phyloP scores from a whole-genome alignment of 2,797 vertebrate species.

The Phrynocephalus vlangalii region DNA sequence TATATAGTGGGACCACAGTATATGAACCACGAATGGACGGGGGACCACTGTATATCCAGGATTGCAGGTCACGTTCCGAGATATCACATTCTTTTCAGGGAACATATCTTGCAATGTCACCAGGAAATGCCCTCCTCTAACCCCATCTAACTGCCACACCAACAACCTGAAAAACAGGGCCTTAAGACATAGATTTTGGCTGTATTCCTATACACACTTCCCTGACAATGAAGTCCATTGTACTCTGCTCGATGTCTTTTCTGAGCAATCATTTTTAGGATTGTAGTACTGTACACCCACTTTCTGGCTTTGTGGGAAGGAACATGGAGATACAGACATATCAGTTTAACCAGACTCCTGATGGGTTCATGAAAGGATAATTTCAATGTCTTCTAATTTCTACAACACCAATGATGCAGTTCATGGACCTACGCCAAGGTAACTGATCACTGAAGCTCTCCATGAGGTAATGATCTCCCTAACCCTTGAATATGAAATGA shows the following conservation, averaged over 20 bases:
- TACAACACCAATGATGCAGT: background rate
- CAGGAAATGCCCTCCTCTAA: background rate
- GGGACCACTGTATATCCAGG: too few species aligned
- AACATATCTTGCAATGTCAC: background rate
- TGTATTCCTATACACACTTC: background rate
- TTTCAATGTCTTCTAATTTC: background rate
- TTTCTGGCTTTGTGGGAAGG: background rate
- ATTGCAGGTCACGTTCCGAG: background rate
- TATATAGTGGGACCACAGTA: too few species aligned
- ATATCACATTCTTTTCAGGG: background rate
- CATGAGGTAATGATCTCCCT: constrained; percentile 12
- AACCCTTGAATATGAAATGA: constrained; percentile 39
- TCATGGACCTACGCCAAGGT: background rate
- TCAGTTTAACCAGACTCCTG: background rate
- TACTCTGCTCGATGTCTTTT: background rate
- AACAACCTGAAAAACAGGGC: background rate
- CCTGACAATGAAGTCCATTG: too few species aligned
- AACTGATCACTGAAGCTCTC: constrained; percentile 22
- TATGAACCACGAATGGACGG: too few species aligned
- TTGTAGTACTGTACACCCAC: background rate
- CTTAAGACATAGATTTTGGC: background rate
- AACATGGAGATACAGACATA: background rate
- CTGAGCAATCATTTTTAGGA: background rate
- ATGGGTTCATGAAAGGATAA: background rate
- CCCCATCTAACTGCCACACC: too few species aligned